Evolutionary conservation across 2,113 vertebrate genomes (phyloP), one percentile per base, ranked within the genome.

Genomic region (Balaeniceps rex): DNA sequence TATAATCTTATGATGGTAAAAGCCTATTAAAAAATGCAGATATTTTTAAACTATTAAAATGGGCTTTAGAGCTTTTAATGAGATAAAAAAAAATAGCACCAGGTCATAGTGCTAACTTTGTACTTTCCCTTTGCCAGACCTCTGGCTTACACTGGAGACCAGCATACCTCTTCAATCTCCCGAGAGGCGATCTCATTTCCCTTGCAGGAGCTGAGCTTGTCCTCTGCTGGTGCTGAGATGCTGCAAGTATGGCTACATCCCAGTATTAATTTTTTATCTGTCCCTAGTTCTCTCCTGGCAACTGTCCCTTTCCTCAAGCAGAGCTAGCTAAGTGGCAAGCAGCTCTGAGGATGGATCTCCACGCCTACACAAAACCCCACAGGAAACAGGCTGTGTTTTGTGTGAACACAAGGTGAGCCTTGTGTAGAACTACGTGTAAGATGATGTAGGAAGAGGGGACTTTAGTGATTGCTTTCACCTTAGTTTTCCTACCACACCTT

Each of bases 331-430:
- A 91, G 78, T 93, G 94, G 93, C 93, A 94, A 95, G 66, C 95
- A 72, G 58, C 54, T 76, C 57, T 74, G 74, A 78, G 77, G 70
- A 69, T 44, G 11, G 57, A 91, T 91, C 65, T 91, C 42, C 81
- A 92, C 91, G 85, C 88, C 91, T 57, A 95, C 96, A 70, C 78
- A 76, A 79, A 94, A 85, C 34, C 63, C 81, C 54, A 46, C 23
- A 61, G 78, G 74, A 87, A 87, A 57, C 46, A 76, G 84, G 42
- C 78, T 69, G 57, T n/a, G 61, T 87, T 93, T 54, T 66, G 70
- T 93, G 96, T 66, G 94, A 96, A 95, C 46, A 58, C 89, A 90
- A 92, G 91, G 94, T 94, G 78, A 93, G 54, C 40, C 70, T 94
- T 28, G 4, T 60, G 74, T 79, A 78, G 38, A 87, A 24, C 34